Evolutionary conservation across 2,797 vertebrate species (phyloP), one percentile per base, ranked within the genome.

Genomic region (Halcyon leucocephala): DNA sequence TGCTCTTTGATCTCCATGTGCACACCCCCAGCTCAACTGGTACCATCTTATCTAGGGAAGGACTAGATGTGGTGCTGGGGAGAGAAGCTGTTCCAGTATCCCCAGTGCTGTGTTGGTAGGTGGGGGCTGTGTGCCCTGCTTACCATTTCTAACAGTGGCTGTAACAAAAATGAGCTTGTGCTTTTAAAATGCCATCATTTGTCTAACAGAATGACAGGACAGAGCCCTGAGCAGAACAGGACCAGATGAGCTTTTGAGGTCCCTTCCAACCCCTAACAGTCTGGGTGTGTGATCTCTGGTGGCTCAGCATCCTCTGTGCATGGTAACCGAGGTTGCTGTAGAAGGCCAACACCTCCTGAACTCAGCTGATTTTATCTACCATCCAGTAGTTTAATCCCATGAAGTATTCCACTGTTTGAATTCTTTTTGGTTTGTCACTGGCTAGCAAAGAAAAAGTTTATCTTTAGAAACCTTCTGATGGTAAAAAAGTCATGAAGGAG

Each of bases 161-260:
- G 18, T 18, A 71, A 42, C 64, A 60, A 58, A 94, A 24, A n/a
- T 6, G 6, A 77, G 55, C 48, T 55, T 10, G 55, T 66, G 1
- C 16, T 54, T 67, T 7, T 17, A 13, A 71, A 69, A 29, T 0
- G 26, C 28, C 41, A 28, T 57, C 39, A 13, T 49, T 18, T 66
- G n/a, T 48, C 0, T 12, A 31, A 58, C 0, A 4, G 65, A 71
- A 57, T 26, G n/a, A 11, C 0, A 3, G 13, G 60, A 72, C 58
- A 82, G 44, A 49, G 70, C 31, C 65, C 29, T 1, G 26, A 39
- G 73, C 57, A 49, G 61, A 52, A 24, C n/a, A 15, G 41, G 26
- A 46, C 44, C 21, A 21, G 44, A 21, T 46, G 44, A 46, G 20
- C 44, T 21, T 46, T 21, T 19, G 11, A 46, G 44, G 44, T 46